Conservation (phyloP, 1,140 invertebrate genomes). For the Atta cephalotes region DNA sequence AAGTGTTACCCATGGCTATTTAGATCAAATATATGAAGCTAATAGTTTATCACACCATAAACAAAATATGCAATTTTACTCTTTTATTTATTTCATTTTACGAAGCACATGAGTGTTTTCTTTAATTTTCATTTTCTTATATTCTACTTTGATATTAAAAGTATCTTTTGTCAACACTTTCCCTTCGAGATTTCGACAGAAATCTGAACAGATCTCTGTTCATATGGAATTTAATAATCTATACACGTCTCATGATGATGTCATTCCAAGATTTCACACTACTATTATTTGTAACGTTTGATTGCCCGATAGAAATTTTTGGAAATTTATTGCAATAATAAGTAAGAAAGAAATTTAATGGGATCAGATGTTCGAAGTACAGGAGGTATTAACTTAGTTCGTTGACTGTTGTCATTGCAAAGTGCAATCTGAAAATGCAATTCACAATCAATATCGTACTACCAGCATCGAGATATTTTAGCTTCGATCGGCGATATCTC, state of each 20-base stretch:
- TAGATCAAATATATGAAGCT: not conserved
- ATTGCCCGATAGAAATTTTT: not conserved
- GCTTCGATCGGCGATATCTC: constrained; percentile 16
- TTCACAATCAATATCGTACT: constrained; percentile 6
- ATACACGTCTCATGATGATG: not conserved
- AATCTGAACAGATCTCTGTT: not conserved
- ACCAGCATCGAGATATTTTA: constrained; percentile 37
- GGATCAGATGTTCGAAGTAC: not conserved
- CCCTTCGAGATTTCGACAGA: not conserved
- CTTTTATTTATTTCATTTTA: not conserved
- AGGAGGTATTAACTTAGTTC: not conserved
- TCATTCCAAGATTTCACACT: not conserved
- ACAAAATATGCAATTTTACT: not conserved
- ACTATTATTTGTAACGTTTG: not conserved
- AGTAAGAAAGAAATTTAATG: not conserved
- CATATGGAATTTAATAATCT: not conserved
- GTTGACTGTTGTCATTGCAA: constrained; percentile 16
- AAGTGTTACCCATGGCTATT: not conserved
- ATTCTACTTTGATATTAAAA: not conserved
- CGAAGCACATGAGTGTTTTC: not conserved
- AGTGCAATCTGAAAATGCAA: not conserved
- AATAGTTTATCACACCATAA: not conserved
- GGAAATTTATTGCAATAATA: not conserved
- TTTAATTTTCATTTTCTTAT: not conserved
- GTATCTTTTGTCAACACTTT: not conserved